Base-by-base conservation (phyloP, 2,888 invertebrate genomes). In the Theretra japonica region DNA sequence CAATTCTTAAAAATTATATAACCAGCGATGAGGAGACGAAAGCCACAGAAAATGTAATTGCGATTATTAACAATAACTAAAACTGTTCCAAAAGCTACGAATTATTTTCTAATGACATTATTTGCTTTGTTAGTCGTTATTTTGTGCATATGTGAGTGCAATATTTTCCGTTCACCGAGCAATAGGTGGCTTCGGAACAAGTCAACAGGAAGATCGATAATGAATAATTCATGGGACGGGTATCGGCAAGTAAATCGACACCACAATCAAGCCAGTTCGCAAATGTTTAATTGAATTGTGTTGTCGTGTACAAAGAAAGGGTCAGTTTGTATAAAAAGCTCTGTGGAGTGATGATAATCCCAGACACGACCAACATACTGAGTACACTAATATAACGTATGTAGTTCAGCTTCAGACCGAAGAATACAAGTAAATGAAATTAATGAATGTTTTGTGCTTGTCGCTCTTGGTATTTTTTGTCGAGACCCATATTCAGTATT, bases 221-320 rank as follows among this genome's bases (percentile, higher is more conserved):
- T 88, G 87, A 85, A 88, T 89, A 83, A 88, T 88, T 88, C 88
- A 88, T 87, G 77, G 75, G 75, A 73, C 71, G 80, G 57, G 53
- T 65, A 70, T 70, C 69, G 77, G 83, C 84, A 87, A 85, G 88
- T 85, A 86, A 86, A 87, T 85, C 82, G 85, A 86, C 82, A 80
- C 82, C 82, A 83, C 83, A 86, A 88, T 87, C 84, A 86, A 84
- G 81, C 82, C 79, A 76, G 79, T 80, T 80, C 81, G 81, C 79
- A 81, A 82, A 82, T 85, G 82, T 85, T 86, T 88, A 87, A 88
- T 88, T 88, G 87, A 88, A 86, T 88, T 86, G 83, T 87, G 86
- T 85, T 87, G 85, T 86, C 82, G 82, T 82, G 80, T 80, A 82
- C 81, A 84, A 83, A 82, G 84, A 84, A 86, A 82, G 82, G 86